Percentiles rank a stretch among this genome's conserved stretches.
phyloP scores from a whole-genome alignment of 2,888 invertebrate genomes.

The Blera fallax region DNA sequence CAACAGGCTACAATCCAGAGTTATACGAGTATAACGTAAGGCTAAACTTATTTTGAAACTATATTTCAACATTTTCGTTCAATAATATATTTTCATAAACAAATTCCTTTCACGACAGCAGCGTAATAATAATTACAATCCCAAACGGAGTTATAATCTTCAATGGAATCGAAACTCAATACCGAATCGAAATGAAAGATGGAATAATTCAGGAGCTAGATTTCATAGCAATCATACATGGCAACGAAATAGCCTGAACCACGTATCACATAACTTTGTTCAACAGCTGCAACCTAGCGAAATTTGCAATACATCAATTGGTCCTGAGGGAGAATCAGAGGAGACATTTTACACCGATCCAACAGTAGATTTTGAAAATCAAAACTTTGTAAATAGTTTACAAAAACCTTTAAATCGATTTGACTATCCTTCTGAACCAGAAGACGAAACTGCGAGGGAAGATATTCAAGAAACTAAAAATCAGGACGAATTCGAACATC shows the following conservation, averaged over 20 bases:
- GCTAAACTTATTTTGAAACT: neutral
- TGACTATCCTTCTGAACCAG: neutral
- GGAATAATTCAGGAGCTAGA: neutral
- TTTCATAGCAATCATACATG: conserved; percentile 33
- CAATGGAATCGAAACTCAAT: neutral
- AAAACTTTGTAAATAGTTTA: neutral
- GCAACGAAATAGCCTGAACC: conserved; percentile 17
- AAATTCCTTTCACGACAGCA: neutral
- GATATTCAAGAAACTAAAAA: neutral
- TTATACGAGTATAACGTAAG: conserved; percentile 3
- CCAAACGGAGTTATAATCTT: neutral
- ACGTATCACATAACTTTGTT: neutral
- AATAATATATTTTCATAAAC: no score
- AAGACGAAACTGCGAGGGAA: neutral
- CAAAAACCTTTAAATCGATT: neutral
- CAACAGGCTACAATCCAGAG: neutral
- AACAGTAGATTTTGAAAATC: neutral
- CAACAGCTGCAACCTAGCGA: neutral
- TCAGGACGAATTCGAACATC: neutral
- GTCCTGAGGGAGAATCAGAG: neutral
- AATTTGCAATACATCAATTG: neutral
- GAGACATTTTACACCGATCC: neutral
- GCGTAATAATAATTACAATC: neutral
- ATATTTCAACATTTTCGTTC: neutral
- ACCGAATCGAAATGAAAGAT: neutral